Conservation (phyloP, 2,888 invertebrate species). For the Habroteleia sp. region DNA sequence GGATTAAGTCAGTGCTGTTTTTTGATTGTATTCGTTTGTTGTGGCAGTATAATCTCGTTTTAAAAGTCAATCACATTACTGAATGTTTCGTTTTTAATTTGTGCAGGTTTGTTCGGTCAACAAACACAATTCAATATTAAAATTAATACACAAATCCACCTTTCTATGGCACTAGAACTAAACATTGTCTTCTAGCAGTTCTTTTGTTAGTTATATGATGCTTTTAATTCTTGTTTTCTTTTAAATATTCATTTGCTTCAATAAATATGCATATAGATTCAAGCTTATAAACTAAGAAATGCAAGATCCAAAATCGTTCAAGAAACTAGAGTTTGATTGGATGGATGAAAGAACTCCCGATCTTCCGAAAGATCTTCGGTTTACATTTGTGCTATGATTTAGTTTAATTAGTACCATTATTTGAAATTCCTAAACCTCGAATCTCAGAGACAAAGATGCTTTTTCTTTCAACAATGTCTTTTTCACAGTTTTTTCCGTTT, state of each 20-base stretch:
- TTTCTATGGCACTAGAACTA: conserved; percentile 49
- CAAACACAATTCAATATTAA: conserved; percentile 15
- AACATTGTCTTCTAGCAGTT: conserved; percentile 8
- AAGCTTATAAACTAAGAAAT: conserved; percentile 52
- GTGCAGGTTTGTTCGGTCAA: conserved; percentile 24
- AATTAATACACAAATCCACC: not conserved
- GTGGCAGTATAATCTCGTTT: conserved; percentile 38
- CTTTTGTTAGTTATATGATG: conserved; percentile 17
- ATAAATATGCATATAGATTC: conserved; percentile 38
- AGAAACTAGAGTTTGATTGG: conserved; percentile 40
- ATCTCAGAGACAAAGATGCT: conserved; percentile 16
- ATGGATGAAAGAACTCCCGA: conserved; percentile 26
- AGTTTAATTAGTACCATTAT: conserved; percentile 37
- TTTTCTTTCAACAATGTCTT: conserved; percentile 42
- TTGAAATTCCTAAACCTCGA: conserved; percentile 19
- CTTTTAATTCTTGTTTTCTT: not conserved
- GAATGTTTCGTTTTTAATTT: conserved; percentile 14
- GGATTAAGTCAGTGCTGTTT: too few species aligned
- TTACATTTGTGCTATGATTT: conserved; percentile 51
- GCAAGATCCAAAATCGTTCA: conserved; percentile 19
- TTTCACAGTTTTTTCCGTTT: conserved; percentile 44
- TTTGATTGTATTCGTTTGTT: conserved; percentile 40
- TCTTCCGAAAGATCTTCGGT: conserved; percentile 5
- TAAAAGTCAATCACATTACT: conserved; percentile 21
- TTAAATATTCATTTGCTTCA: not conserved